Evolutionary conservation across 2,888 invertebrate genomes (phyloP).

Genomic region (Agonopterix arenella): DNA sequence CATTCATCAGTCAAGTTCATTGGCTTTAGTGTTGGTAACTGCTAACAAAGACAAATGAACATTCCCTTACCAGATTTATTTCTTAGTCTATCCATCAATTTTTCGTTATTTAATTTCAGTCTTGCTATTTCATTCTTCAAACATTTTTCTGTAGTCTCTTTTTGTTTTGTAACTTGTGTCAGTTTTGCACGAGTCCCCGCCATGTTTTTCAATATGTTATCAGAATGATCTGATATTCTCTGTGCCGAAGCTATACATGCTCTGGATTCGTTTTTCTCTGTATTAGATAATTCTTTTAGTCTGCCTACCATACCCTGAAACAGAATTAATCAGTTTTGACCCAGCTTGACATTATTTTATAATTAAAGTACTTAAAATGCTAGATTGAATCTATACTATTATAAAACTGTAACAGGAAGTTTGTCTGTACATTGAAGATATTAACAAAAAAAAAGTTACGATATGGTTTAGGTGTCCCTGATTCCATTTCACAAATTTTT

Average conservation of each 20-base stretch:
- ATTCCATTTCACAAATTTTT: too few relatives aligned
- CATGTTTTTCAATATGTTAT: slow-evolving; percentile 43
- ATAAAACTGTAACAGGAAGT: too few relatives aligned
- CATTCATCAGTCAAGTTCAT: too few relatives aligned
- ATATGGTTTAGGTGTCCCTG: too few relatives aligned
- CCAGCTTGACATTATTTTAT: too few relatives aligned
- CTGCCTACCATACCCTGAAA: slow-evolving; percentile 36
- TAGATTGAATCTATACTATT: too few relatives aligned
- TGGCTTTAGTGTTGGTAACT: background rate
- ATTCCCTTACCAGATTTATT: slow-evolving; percentile 44
- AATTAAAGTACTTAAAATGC: too few relatives aligned
- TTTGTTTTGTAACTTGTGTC: slow-evolving; percentile 51
- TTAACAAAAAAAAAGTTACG: too few relatives aligned
- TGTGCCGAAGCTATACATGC: slow-evolving; percentile 65
- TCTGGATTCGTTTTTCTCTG: slow-evolving; percentile 57
- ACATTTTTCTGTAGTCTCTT: slow-evolving; percentile 46
- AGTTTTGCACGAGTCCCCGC: slow-evolving; percentile 45
- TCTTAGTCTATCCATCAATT: slow-evolving; percentile 48
- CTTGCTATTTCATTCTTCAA: slow-evolving; percentile 53
- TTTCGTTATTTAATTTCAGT: slow-evolving; percentile 56
- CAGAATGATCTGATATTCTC: slow-evolving; percentile 57
- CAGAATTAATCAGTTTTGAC: too few relatives aligned
- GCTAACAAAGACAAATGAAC: background rate
- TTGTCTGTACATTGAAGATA: too few relatives aligned
- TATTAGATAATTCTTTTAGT: slow-evolving; percentile 43